phyloP scores from a whole-genome alignment of 2,113 vertebrate genomes.

The Dipodomys stephensi region DNA sequence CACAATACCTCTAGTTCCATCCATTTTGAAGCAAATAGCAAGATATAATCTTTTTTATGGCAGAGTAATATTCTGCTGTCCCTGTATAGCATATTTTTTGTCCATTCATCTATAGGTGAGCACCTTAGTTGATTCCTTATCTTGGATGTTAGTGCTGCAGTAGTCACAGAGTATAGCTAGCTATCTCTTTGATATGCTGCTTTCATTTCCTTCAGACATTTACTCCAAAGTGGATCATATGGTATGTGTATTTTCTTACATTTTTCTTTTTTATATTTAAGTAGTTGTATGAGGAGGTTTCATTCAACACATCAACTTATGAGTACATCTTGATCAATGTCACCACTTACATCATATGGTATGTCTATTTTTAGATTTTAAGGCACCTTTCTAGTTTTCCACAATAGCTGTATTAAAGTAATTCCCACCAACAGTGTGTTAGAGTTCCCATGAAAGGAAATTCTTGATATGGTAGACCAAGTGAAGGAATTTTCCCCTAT shows the following conservation, averaged over 20 bases:
- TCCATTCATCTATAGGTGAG: neutral
- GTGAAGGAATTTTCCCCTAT: neutral
- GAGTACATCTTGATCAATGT: too few relatives aligned
- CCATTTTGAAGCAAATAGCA: neutral
- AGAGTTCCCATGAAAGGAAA: neutral
- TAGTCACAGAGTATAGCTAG: neutral
- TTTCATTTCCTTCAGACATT: neutral
- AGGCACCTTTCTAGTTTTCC: neutral
- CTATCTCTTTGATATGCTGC: neutral
- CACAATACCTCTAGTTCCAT: neutral
- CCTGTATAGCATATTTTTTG: neutral
- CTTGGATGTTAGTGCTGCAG: neutral
- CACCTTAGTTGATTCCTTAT: neutral
- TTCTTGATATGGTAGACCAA: conserved; percentile 25
- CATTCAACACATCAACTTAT: too few relatives aligned
- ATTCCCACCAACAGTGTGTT: neutral
- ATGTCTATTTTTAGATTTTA: neutral
- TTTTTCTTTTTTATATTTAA: too few relatives aligned
- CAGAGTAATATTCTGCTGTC: neutral
- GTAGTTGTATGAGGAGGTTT: too few relatives aligned
- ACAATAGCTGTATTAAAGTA: neutral
- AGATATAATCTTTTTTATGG: neutral
- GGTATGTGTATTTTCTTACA: neutral
- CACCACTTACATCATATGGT: neutral
- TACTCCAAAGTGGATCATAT: neutral